A percentile compares a stretch with the other conserved stretches of the same genome.
Conservation (phyloP, 1,140 invertebrate species). For the Cydia fagiglandana region DNA sequence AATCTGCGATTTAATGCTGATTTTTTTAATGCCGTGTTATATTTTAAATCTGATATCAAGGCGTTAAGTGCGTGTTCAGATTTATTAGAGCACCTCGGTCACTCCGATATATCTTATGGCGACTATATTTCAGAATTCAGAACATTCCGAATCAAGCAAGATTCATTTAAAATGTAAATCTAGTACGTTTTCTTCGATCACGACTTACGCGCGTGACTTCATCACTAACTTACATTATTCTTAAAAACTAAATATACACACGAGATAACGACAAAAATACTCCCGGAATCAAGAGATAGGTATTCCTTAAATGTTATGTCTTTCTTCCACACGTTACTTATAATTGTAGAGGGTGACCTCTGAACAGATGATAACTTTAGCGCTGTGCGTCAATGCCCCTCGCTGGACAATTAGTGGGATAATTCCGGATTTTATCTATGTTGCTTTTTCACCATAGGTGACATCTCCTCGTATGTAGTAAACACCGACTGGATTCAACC, state of each 20-base stretch:
- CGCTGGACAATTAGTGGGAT: conserved; percentile 39
- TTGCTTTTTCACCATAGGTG: not conserved
- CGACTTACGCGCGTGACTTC: not conserved
- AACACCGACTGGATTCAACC: not conserved
- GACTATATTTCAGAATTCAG: not conserved
- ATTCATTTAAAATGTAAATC: not conserved
- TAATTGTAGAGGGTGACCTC: conserved; percentile 7
- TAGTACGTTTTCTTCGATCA: not conserved
- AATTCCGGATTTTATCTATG: conserved; percentile 37
- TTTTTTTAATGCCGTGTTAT: too few species aligned
- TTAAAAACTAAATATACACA: not conserved
- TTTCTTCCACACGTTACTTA: conserved; percentile 10
- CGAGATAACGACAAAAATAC: not conserved
- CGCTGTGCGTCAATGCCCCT: conserved; percentile 49
- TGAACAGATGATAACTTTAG: not conserved
- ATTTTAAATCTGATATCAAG: too few species aligned
- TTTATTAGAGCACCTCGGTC: too few species aligned
- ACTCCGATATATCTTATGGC: too few species aligned
- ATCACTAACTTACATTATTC: not conserved
- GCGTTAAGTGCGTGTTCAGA: too few species aligned
- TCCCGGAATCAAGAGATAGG: conserved; percentile 11
- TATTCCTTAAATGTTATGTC: conserved; percentile 3
- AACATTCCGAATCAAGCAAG: not conserved
- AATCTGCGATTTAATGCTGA: too few species aligned
- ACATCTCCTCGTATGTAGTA: not conserved